phyloP scores from a whole-genome alignment of 2,113 vertebrate genomes.

The Dolichallabes microphthalmus region DNA sequence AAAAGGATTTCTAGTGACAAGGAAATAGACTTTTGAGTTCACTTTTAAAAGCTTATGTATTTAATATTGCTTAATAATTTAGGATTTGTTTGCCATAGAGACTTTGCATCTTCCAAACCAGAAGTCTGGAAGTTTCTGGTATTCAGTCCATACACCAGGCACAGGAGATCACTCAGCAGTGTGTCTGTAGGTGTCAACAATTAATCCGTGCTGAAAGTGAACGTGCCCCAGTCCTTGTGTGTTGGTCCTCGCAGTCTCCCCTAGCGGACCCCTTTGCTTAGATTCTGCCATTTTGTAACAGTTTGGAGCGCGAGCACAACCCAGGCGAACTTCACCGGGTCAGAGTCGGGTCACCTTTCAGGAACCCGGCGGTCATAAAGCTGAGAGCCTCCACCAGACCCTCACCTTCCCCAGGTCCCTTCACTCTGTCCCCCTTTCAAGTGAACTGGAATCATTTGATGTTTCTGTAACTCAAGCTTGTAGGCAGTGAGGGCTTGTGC shows the following conservation, averaged over 20 bases:
- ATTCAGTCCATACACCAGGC: neutral
- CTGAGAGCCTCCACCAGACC: conserved; percentile 33
- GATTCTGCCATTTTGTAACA: conserved; percentile 59
- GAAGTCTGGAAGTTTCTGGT: neutral
- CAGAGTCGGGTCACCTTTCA: conserved; percentile 53
- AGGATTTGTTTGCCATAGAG: neutral
- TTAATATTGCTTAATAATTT: neutral
- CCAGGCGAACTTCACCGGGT: conserved; percentile 53
- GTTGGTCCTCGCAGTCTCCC: conserved; percentile 49
- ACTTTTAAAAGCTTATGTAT: neutral
- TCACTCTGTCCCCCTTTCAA: conserved; percentile 16
- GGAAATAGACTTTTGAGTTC: neutral
- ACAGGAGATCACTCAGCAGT: neutral
- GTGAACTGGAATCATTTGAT: neutral
- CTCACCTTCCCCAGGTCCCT: conserved; percentile 1
- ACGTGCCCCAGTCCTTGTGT: neutral
- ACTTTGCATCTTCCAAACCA: neutral
- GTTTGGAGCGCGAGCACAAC: conserved; percentile 44
- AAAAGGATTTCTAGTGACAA: neutral
- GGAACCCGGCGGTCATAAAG: conserved; percentile 44
- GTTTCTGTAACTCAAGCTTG: too few relatives aligned
- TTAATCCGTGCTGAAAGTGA: neutral
- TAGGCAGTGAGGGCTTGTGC: neutral
- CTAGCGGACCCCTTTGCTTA: conserved; percentile 41
- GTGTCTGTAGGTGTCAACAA: neutral